Conservation (phyloP, 64 coral and sea anemone genomes). For the Acropora tenuis region DNA sequence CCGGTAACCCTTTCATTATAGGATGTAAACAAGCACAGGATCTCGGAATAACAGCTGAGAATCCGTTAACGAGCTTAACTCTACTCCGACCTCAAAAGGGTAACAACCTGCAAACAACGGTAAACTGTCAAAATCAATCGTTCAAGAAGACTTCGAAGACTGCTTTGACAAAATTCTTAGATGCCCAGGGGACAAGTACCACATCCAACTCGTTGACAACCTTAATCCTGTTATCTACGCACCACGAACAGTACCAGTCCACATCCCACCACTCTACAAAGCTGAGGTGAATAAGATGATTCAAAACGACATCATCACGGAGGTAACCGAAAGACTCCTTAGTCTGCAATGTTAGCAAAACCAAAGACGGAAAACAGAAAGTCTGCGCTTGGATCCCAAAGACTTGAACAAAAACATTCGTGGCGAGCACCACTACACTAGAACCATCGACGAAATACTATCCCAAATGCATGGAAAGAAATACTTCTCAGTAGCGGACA, state of each 20-base stretch:
- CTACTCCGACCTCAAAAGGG: no score
- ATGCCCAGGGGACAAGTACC: slow-evolving; percentile 43
- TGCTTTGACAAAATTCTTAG: slow-evolving; percentile 39
- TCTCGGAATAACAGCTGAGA: no score
- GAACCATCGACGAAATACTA: slow-evolving; percentile 60
- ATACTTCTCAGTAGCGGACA: slow-evolving; percentile 60
- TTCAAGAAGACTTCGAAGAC: slow-evolving; percentile 23
- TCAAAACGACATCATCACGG: slow-evolving; percentile 28
- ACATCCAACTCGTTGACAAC: slow-evolving; percentile 57
- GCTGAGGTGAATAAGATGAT: slow-evolving; percentile 53
- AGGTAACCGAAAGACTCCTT: slow-evolving; percentile 45
- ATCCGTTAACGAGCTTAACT: no score
- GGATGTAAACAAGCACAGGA: no score
- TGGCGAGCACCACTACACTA: slow-evolving; percentile 56
- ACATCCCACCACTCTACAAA: slow-evolving; percentile 21
- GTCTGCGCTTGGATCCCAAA: slow-evolving; percentile 32
- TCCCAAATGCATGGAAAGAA: slow-evolving; percentile 46
- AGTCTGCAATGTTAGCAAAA: slow-evolving; percentile 38
- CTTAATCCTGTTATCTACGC: slow-evolving; percentile 46
- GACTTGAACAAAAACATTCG: slow-evolving; percentile 55
- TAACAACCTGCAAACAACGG: background rate
- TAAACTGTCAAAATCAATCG: slow-evolving; percentile 11
- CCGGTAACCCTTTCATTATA: no score
- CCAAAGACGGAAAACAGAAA: slow-evolving; percentile 32
- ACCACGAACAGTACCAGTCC: background rate